These are phyloP conservation scores for Pollicipes pollicipes DNA, from an alignment of 1,140 invertebrate genomes.

Conservation along the genomic window DNA sequence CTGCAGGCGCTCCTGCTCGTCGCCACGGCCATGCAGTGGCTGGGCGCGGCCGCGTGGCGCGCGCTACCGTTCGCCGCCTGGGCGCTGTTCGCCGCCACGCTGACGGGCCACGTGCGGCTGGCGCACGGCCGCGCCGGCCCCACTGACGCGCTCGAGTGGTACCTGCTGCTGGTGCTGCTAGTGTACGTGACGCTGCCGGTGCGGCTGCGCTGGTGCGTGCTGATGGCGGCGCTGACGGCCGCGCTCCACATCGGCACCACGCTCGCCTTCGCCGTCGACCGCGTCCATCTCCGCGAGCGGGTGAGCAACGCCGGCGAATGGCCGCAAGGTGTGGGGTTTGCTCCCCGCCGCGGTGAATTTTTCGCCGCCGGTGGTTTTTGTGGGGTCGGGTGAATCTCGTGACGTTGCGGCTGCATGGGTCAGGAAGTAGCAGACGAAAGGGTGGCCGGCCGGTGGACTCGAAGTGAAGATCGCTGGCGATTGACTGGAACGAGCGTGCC, in stretches of 20 bases:
- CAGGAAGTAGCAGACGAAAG: too few species aligned
- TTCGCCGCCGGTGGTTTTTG: too few species aligned
- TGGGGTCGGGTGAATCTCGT: too few species aligned
- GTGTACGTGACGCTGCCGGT: background rate
- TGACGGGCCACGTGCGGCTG: background rate
- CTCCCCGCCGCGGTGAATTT: too few species aligned
- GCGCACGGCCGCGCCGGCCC: background rate
- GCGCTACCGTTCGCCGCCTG: background rate
- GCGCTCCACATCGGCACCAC: background rate
- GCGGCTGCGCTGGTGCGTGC: background rate
- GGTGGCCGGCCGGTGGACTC: too few species aligned
- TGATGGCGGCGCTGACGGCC: background rate
- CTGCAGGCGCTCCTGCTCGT: background rate
- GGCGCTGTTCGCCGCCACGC: background rate
- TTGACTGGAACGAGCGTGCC: too few species aligned
- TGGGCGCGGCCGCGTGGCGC: background rate
- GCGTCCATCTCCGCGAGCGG: background rate
- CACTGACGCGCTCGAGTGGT: background rate
- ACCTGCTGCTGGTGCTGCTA: background rate
- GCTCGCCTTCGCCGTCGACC: background rate
- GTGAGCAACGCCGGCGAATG: background rate
- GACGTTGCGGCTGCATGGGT: too few species aligned
- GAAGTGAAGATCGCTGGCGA: too few species aligned
- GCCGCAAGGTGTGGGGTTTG: too few species aligned
- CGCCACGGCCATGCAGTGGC: background rate